A percentile compares a stretch with the other conserved stretches of the same genome.
Evolutionary conservation across 2,113 vertebrate genomes (phyloP).

Genomic region (Platanista minor): DNA sequence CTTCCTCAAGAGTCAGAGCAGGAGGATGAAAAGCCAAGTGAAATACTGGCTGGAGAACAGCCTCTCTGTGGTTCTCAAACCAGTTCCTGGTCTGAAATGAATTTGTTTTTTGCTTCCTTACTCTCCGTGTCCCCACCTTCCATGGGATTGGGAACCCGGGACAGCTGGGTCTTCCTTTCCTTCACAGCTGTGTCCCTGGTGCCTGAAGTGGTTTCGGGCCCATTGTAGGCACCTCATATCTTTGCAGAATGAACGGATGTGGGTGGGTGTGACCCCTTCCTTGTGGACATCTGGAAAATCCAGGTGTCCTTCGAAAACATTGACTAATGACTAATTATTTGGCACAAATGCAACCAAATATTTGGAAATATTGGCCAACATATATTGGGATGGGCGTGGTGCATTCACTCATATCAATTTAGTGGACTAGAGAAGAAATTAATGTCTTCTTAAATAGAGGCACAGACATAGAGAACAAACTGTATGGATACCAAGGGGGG

Average conservation of each 20-base stretch:
- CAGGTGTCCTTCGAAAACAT: neutral
- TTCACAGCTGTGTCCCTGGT: neutral
- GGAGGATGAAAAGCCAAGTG: neutral
- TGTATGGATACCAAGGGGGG: too few species aligned
- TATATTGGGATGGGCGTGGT: neutral
- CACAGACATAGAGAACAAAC: too few species aligned
- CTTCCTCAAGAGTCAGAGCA: neutral
- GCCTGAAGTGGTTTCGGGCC: neutral
- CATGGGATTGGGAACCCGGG: neutral
- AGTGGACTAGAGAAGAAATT: slow-evolving; percentile 22
- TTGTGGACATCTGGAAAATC: slow-evolving; percentile 30
- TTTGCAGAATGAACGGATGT: neutral
- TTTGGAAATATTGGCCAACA: neutral
- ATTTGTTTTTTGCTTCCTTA: neutral
- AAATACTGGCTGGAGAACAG: neutral
- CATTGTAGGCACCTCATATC: neutral
- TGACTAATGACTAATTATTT: neutral
- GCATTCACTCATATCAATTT: neutral
- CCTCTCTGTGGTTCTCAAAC: neutral
- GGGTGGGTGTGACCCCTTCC: neutral
- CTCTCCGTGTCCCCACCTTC: neutral
- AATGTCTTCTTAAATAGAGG: slow-evolving; percentile 28
- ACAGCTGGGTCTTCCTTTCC: neutral
- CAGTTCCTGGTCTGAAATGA: neutral
- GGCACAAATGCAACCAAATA: slow-evolving; percentile 52